Conservation (phyloP, 2,888 invertebrate genomes). For the Gastracanthus pulcherrimus region DNA sequence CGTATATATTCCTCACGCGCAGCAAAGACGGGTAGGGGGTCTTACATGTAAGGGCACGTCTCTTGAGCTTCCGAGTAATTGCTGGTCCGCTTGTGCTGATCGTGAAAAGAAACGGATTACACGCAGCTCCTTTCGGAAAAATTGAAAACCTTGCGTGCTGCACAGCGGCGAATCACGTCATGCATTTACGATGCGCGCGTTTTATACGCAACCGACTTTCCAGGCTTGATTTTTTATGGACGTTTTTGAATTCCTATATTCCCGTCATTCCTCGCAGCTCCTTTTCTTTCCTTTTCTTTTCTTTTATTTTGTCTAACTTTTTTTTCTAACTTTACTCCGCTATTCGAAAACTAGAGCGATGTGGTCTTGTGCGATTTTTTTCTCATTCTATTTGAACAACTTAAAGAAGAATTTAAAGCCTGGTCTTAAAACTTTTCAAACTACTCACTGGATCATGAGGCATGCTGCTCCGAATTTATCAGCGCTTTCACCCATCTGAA, state of each 20-base stretch:
- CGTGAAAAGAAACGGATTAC: conserved; percentile 62
- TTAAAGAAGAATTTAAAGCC: neutral
- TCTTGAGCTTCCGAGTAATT: conserved; percentile 62
- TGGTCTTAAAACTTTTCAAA: too few species aligned
- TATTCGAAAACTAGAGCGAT: too few species aligned
- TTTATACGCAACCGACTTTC: conserved; percentile 15
- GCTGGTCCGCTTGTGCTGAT: conserved; percentile 61
- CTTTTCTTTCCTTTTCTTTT: neutral
- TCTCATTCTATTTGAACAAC: too few species aligned
- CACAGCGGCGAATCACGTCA: conserved; percentile 27
- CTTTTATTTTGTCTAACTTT: too few species aligned
- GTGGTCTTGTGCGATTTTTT: too few species aligned
- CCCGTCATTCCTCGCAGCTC: neutral
- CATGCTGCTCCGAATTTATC: neutral
- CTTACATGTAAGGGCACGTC: conserved; percentile 54
- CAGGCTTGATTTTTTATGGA: conserved; percentile 14
- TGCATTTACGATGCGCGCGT: conserved; percentile 38
- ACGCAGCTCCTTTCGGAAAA: conserved; percentile 57
- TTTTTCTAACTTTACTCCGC: too few species aligned
- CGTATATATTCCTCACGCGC: neutral
- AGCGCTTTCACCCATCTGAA: conserved; percentile 5
- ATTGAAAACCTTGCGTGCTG: conserved; percentile 58
- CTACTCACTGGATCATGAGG: conserved; percentile 15
- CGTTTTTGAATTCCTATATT: conserved; percentile 32
- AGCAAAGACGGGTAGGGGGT: neutral